Conservation (phyloP, 2,888 invertebrate species). For the Lycia hirtaria region DNA sequence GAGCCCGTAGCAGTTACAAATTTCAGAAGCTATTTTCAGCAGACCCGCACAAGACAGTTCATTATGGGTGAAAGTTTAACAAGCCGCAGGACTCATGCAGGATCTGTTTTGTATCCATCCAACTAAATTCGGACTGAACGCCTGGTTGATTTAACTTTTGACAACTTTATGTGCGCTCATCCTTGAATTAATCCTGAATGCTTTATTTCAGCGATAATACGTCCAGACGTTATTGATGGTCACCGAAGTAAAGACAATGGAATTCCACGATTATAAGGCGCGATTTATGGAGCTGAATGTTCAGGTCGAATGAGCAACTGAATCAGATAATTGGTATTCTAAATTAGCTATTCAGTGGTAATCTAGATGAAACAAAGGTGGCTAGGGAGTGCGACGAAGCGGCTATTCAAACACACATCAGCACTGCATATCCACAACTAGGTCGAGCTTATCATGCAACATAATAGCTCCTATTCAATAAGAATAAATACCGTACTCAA, state of each 20-base stretch:
- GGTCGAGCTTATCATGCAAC: slow-evolving; percentile 70
- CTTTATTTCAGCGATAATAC: slow-evolving; percentile 52
- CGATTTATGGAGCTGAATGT: slow-evolving; percentile 75
- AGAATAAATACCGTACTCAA: slow-evolving; percentile 50
- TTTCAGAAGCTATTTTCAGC: slow-evolving; percentile 43
- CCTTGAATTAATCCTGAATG: slow-evolving; percentile 47
- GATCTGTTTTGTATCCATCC: slow-evolving; percentile 54
- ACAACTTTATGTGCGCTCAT: slow-evolving; percentile 49
- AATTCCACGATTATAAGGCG: slow-evolving; percentile 66
- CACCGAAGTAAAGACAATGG: slow-evolving; percentile 64
- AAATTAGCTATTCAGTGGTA: slow-evolving; percentile 75
- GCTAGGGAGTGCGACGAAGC: slow-evolving; percentile 67
- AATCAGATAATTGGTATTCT: slow-evolving; percentile 76
- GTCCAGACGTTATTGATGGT: slow-evolving; percentile 48
- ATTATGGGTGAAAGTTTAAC: slow-evolving; percentile 59
- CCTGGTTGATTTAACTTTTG: slow-evolving; percentile 56
- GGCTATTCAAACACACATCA: slow-evolving; percentile 71
- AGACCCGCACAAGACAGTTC: slow-evolving; percentile 38
- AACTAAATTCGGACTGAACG: slow-evolving; percentile 52
- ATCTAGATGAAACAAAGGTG: slow-evolving; percentile 74
- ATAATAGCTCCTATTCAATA: slow-evolving; percentile 66
- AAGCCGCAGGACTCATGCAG: slow-evolving; percentile 47
- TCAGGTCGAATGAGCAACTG: slow-evolving; percentile 78
- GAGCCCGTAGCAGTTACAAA: slow-evolving; percentile 46
- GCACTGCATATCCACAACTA: slow-evolving; percentile 60